phyloP scores from a whole-genome alignment of 2,113 vertebrate species.

The Callipepla californica region DNA sequence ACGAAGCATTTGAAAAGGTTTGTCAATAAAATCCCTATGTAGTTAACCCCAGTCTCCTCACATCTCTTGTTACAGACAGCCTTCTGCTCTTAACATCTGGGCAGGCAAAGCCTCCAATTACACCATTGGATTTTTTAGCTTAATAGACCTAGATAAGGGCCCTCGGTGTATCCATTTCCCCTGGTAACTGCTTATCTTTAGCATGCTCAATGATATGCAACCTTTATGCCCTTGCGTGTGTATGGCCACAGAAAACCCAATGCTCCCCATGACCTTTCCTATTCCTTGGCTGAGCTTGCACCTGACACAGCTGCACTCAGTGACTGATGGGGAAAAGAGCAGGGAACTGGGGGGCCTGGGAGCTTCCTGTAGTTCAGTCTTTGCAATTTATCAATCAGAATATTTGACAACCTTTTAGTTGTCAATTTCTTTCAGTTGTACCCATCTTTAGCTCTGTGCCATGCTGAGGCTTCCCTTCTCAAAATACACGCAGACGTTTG shows the following conservation, averaged over 20 bases:
- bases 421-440: background rate
- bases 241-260: background rate
- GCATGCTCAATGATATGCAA: background rate
- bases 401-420: background rate
- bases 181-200: constrained; percentile 21
- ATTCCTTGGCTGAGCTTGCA: background rate
- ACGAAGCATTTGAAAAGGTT: constrained; percentile 52
- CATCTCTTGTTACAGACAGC: constrained; percentile 44
- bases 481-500: background rate
- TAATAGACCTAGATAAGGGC: constrained; percentile 28
- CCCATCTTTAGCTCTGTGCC: background rate
- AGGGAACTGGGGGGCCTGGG: background rate
- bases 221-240: background rate
- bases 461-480: background rate
- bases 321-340: background rate
- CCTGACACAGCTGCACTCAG: background rate
- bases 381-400: background rate
- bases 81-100: constrained; percentile 70
- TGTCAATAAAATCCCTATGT: constrained; percentile 62
- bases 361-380: background rate
- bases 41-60: constrained; percentile 64
- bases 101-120: constrained; percentile 51
- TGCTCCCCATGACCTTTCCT: background rate
- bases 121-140: constrained; percentile 24
- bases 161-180: background rate